These are phyloP conservation scores for Autographa pulchrina DNA, from an alignment of 2,888 invertebrate species.

Conservation along the genomic window DNA sequence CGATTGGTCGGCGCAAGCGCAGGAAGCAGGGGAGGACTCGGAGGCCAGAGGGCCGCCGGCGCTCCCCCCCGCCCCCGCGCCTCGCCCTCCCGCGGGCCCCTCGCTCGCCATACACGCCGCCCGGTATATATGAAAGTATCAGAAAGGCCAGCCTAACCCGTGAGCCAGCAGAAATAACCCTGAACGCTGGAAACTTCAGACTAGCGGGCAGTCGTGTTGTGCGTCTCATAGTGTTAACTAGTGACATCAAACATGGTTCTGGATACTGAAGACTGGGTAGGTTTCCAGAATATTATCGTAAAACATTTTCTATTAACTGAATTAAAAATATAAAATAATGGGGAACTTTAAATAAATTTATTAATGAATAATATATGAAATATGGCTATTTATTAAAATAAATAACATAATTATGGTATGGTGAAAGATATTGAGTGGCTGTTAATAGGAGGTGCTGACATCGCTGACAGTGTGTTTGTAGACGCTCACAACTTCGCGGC, in stretches of 20 bases:
- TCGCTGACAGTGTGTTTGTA: conserved; percentile 59
- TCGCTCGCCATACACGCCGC: conserved; percentile 61
- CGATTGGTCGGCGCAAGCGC: conserved; percentile 83
- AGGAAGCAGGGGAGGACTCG: conserved; percentile 83
- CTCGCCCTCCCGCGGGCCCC: conserved; percentile 61
- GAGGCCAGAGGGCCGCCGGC: conserved; percentile 67
- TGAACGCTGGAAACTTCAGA: conserved; percentile 86
- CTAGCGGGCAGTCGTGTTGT: conserved; percentile 87
- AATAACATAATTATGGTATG: conserved; percentile 49
- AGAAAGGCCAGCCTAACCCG: conserved; percentile 79
- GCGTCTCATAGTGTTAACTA: conserved; percentile 89
- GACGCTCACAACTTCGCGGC: conserved; percentile 60
- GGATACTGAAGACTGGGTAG: conserved; percentile 88
- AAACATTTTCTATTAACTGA: conserved; percentile 36
- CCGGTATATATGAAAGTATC: conserved; percentile 82
- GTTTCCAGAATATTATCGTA: conserved; percentile 64
- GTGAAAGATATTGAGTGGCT: conserved; percentile 64
- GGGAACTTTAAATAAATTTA: conserved; percentile 49
- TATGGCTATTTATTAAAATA: conserved; percentile 44
- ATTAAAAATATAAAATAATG: conserved; percentile 34
- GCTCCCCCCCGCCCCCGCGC: conserved; percentile 63
- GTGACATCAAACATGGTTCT: conserved; percentile 88
- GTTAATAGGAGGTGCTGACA: conserved; percentile 74
- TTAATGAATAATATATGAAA: conserved; percentile 49
- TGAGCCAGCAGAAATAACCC: conserved; percentile 88